phyloP scores from a whole-genome alignment of 2,888 invertebrate genomes.

The Drosophila niveifrons region DNA sequence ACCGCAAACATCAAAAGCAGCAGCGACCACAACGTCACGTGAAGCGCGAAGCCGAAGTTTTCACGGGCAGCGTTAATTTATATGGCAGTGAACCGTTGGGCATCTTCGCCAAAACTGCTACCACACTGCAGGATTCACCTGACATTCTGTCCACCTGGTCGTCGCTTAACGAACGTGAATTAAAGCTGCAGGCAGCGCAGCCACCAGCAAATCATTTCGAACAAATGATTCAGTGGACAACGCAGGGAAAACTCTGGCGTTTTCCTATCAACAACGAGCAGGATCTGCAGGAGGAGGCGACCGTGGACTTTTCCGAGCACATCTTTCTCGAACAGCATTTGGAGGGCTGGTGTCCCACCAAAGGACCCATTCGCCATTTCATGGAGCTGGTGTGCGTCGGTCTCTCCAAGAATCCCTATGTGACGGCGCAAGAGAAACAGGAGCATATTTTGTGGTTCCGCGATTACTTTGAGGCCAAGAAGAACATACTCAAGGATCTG shows the following conservation, averaged over 20 bases:
- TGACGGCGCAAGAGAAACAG: constrained; percentile 94
- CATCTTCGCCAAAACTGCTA: constrained; percentile 86
- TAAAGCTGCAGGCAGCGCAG: constrained; percentile 89
- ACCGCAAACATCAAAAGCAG: constrained; percentile 31
- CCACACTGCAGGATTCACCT: constrained; percentile 54
- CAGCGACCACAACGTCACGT: constrained; percentile 55
- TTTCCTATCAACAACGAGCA: constrained; percentile 99
- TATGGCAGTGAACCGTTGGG: constrained; percentile 88
- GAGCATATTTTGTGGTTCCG: constrained; percentile 97
- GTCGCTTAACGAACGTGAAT: constrained; percentile 88
- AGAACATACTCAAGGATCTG: constrained; percentile 87
- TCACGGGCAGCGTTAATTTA: constrained; percentile 87
- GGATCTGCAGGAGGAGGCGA: constrained; percentile 89
- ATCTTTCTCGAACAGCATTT: constrained; percentile 95
- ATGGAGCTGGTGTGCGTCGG: constrained; percentile 98
- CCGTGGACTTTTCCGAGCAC: constrained; percentile 95
- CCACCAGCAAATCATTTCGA: constrained; percentile 96
- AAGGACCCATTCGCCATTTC: constrained; percentile 96
- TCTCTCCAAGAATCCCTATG: constrained; percentile 96
- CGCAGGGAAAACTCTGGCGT: constrained; percentile 97
- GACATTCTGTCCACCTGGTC: constrained; percentile 89
- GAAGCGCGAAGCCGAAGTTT: constrained; percentile 74
- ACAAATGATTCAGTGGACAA: constrained; percentile 97
- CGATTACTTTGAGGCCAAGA: constrained; percentile 94
- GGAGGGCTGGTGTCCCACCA: constrained; percentile 94